phyloP scores from a whole-genome alignment of 2,113 vertebrate genomes.

The Corythaeola cristata region DNA sequence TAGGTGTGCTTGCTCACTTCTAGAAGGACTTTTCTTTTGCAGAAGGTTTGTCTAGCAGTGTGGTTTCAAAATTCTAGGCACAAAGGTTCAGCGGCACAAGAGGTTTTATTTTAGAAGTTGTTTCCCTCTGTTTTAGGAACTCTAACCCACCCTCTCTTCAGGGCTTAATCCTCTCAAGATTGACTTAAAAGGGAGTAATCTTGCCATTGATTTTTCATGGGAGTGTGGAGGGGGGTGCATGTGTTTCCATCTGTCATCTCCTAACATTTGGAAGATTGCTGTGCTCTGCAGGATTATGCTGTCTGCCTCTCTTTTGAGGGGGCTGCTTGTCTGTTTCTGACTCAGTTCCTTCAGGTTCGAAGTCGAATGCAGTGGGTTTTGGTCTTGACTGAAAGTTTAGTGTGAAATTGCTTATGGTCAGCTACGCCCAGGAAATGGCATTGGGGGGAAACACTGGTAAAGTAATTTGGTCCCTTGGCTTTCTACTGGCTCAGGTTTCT shows the following conservation, averaged over 20 bases:
- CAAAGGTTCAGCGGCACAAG: not conserved
- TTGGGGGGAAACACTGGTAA: not conserved
- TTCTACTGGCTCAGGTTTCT: slow-evolving; percentile 20
- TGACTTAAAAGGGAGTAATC: not conserved
- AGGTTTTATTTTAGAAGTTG: not conserved
- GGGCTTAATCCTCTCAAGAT: not conserved
- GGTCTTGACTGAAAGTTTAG: not conserved
- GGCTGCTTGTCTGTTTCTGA: not conserved
- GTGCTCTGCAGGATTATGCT: not conserved
- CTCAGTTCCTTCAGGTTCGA: not conserved
- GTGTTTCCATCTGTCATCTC: slow-evolving; percentile 1
- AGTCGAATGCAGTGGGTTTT: not conserved
- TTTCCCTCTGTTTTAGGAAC: not conserved
- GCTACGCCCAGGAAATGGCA: not conserved
- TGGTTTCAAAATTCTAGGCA: slow-evolving; percentile 14
- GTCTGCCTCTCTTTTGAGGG: not conserved
- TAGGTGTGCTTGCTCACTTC: not conserved
- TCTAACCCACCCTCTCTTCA: not conserved
- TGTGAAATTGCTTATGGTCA: not conserved
- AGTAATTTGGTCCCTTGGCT: not conserved
- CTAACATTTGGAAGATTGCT: not conserved
- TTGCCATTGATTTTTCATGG: slow-evolving; percentile 7
- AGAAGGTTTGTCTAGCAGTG: not conserved
- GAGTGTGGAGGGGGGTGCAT: not conserved
- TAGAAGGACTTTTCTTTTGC: slow-evolving; percentile 26